These are phyloP conservation scores for Lepidocyrtinus sp. DNA, from an alignment of 2,888 invertebrate species.

Conservation along the genomic window DNA sequence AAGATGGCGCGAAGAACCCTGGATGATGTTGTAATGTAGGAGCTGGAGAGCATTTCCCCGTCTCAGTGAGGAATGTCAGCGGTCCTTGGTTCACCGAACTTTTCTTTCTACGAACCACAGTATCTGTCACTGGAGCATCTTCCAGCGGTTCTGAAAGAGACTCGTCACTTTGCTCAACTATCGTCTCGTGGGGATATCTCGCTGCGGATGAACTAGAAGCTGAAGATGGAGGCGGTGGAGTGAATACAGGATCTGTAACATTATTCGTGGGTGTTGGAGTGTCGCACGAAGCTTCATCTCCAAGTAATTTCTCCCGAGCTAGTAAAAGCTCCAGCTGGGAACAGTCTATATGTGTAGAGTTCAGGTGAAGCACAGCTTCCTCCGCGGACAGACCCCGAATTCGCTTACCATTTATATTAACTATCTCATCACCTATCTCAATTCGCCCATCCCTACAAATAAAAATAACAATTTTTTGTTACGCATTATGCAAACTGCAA, in stretches of 20 bases:
- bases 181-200: constrained; percentile 56
- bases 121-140: not conserved
- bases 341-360: constrained; percentile 63
- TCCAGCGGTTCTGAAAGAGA: constrained; percentile 37
- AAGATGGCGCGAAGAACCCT: constrained; percentile 31
- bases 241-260: not conserved
- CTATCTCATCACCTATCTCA: constrained; percentile 80
- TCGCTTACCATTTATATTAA: constrained; percentile 81
- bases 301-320: constrained; percentile 58
- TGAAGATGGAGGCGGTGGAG: not conserved
- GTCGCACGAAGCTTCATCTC: not conserved
- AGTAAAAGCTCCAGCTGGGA: constrained; percentile 67
- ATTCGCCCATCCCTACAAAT: constrained; percentile 78
- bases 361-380: constrained; percentile 58
- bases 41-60: too few relatives aligned
- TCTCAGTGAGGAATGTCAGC: not conserved
- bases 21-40: constrained; percentile 22
- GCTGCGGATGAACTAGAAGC: constrained; percentile 6
- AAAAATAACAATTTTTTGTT: constrained; percentile 28
- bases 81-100: not conserved
- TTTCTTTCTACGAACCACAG: constrained; percentile 4
- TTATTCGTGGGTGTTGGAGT: constrained; percentile 30
- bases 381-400: constrained; percentile 76
- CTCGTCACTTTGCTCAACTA: constrained; percentile 64
- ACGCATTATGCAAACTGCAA: constrained; percentile 29